Evolutionary conservation across 2,888 invertebrate genomes (phyloP).

Genomic region (Halocaridina rubra): DNA sequence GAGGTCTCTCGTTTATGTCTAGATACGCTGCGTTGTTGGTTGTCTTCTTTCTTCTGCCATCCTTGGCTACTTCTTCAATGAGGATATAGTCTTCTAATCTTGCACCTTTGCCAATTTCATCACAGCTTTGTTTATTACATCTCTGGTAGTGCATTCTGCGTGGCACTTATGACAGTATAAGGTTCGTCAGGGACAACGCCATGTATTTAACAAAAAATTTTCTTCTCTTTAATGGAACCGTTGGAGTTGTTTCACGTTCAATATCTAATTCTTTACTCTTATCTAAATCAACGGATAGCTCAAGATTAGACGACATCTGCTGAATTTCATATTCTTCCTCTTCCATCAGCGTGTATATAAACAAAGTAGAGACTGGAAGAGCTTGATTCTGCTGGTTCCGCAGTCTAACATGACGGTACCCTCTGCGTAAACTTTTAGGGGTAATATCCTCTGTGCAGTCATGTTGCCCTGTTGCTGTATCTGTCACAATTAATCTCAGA

Average conservation of each 20-base stretch:
- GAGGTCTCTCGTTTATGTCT: constrained; percentile 83
- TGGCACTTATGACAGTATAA: constrained; percentile 89
- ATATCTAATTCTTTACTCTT: constrained; percentile 64
- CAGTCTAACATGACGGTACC: constrained; percentile 88
- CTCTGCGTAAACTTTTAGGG: constrained; percentile 86
- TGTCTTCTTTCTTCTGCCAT: constrained; percentile 82
- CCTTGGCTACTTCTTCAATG: constrained; percentile 84
- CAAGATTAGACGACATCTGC: constrained; percentile 63
- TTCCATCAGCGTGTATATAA: constrained; percentile 83
- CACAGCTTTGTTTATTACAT: constrained; percentile 83
- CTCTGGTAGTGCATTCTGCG: constrained; percentile 88
- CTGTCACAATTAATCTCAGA: constrained; percentile 85
- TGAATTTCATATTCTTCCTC: constrained; percentile 64
- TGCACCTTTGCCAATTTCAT: constrained; percentile 81
- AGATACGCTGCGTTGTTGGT: constrained; percentile 81
- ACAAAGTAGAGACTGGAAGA: constrained; percentile 86
- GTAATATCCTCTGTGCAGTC: constrained; percentile 88
- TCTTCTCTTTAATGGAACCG: constrained; percentile 71
- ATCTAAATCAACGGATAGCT: not conserved
- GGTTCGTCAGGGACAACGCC: constrained; percentile 87
- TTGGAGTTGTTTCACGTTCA: constrained; percentile 47
- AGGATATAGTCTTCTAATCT: constrained; percentile 86
- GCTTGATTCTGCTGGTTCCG: constrained; percentile 86
- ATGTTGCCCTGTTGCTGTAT: constrained; percentile 87
- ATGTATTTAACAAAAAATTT: constrained; percentile 93